phyloP scores from a whole-genome alignment of 2,888 invertebrate genomes.

The Strigamia transsilvanica region DNA sequence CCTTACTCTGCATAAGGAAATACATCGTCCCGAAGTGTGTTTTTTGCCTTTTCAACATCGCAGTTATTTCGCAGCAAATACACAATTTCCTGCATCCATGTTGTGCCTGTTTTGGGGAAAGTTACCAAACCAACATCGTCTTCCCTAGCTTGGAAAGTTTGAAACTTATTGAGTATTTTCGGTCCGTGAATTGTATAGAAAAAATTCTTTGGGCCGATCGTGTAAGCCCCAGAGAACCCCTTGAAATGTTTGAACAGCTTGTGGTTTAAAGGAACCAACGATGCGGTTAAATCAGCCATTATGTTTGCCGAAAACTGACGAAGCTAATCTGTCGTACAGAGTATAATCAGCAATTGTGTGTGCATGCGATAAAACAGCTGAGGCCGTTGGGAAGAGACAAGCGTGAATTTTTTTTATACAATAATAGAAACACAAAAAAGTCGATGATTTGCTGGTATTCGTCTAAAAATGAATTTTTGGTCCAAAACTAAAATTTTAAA shows the following conservation, averaged over 20 bases:
- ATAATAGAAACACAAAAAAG: too few species aligned
- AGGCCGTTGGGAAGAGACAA: too few species aligned
- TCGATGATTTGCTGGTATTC: too few species aligned
- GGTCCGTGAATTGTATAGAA: background rate
- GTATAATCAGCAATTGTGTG: too few species aligned
- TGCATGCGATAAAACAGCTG: too few species aligned
- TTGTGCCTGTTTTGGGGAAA: slow-evolving; percentile 72
- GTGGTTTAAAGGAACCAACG: background rate
- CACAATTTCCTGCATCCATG: slow-evolving; percentile 93
- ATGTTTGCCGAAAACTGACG: too few species aligned
- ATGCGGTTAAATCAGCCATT: background rate
- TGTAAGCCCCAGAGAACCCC: background rate
- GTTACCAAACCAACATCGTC: background rate
- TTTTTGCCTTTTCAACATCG: slow-evolving; percentile 78
- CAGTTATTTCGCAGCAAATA: slow-evolving; percentile 78
- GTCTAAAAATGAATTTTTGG: too few species aligned
- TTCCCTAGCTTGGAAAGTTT: background rate
- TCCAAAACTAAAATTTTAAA: too few species aligned
- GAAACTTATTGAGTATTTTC: background rate
- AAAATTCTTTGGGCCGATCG: background rate
- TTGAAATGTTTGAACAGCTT: background rate
- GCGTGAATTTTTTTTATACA: too few species aligned
- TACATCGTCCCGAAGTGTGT: background rate
- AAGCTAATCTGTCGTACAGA: too few species aligned
- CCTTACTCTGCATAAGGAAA: too few species aligned